phyloP scores from a whole-genome alignment of 2,113 vertebrate genomes.

The Eretmochelys imbricata region DNA sequence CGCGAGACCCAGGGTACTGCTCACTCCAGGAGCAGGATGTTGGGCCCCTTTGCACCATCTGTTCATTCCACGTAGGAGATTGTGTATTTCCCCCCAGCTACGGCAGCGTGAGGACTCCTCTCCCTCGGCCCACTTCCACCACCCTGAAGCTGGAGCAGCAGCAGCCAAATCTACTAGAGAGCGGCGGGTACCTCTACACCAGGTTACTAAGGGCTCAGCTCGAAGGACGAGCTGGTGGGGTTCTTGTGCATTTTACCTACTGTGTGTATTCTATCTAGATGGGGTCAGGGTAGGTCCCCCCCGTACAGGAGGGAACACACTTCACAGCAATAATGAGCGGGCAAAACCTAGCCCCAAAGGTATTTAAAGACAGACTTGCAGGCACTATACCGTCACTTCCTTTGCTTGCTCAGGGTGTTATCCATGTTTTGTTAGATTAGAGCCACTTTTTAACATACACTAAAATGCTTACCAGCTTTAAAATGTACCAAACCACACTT shows the following conservation, averaged over 20 bases:
- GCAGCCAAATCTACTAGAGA: neutral
- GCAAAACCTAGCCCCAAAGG: neutral
- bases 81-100: neutral
- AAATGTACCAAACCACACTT: neutral
- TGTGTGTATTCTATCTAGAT: neutral
- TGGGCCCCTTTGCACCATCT: neutral
- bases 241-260: neutral
- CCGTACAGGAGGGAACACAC: neutral
- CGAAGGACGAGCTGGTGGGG: neutral
- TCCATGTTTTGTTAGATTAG: no score
- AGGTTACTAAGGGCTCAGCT: neutral
- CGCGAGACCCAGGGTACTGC: rapidly evolving
- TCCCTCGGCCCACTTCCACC: neutral
- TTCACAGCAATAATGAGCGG: neutral
- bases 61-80: no score
- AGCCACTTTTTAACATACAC: neutral
- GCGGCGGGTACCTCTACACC: neutral
- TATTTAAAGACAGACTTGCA: neutral
- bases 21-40: no score
- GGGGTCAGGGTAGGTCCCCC: neutral
- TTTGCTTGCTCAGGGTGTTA: neutral
- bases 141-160: no score
- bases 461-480: neutral
- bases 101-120: neutral
- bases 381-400: neutral